Base-by-base conservation (phyloP, 2,113 vertebrate species). In the Apteryx mantelli region DNA sequence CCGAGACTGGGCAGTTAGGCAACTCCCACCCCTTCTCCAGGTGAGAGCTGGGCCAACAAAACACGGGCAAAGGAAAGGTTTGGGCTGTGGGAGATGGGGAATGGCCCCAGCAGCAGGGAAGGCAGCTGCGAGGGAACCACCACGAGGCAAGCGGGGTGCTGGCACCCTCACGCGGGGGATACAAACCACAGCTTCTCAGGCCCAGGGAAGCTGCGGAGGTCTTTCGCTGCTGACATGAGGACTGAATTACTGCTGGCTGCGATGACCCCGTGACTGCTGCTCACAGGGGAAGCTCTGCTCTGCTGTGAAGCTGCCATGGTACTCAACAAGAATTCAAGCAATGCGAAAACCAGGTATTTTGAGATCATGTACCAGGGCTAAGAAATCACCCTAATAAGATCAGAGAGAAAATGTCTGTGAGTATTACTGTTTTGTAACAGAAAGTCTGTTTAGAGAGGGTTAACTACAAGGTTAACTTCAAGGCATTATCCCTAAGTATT, bases 71-170 rank as follows among this genome's bases (percentile, higher is more conserved):
- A 74, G 74, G 36, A 58, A 60, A 13, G 8, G 3, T 6, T 87
- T 81, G 25, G 36, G n/a, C 22, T 24, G 4, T 15, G 74, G 25
- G 30, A 87, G 6, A 17, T 16, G 24, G 36, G 86, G 81, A 78
- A 44, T 0, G 0, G 68, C n/a, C 26, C 34, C n/a, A 87, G 40
- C 36, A 30, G 38, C 0, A 0, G 65, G n/a, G 36, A 38, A 38
- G 26, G 12, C 66, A 36, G n/a, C 63, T 38, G 9, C 65, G n/a
- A 65, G 13, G 20, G 32, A 83, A 28, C 9, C 50, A 34, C 1
- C 1, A 0, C 46, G 14, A 34, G 8, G 2, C 0, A 61, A 48
- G 48, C 34, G 0, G 0, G 53, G 30, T 25, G 5, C 21, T 8
- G 11, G 56, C 22, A 82, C 18, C 15, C 10, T 85, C 0, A 0